phyloP scores from a whole-genome alignment of 2,888 invertebrate genomes.

The Eupithecia pulchellata region DNA sequence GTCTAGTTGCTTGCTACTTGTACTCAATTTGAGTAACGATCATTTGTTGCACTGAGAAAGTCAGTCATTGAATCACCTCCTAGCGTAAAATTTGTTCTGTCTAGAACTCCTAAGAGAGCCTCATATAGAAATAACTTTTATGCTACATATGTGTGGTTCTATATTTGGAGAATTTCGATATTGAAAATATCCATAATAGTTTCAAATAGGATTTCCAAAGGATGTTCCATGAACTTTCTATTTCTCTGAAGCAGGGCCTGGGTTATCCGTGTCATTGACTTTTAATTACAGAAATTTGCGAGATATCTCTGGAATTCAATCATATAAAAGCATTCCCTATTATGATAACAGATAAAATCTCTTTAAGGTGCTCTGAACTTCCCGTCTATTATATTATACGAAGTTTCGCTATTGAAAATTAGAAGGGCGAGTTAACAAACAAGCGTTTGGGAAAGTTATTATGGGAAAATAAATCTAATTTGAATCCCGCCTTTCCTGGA shows the following conservation, averaged over 20 bases:
- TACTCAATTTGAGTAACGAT: neutral
- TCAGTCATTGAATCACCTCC: too few species aligned
- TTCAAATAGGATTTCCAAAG: neutral
- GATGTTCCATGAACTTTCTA: too few species aligned
- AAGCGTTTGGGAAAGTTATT: conserved; percentile 22
- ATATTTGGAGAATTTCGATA: neutral
- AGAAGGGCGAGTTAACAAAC: conserved; percentile 25
- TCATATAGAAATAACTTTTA: too few species aligned
- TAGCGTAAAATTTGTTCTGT: too few species aligned
- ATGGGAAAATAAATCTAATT: conserved; percentile 20
- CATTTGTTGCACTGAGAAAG: neutral
- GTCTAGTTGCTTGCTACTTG: neutral
- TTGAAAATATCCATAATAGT: neutral
- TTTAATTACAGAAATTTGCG: conserved; percentile 36
- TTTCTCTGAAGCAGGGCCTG: neutral
- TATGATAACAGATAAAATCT: conserved; percentile 38
- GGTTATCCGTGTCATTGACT: conserved; percentile 41
- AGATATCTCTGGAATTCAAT: conserved; percentile 31
- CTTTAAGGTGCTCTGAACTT: conserved; percentile 22
- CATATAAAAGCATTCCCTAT: conserved; percentile 25
- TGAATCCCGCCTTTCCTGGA: conserved; percentile 16
- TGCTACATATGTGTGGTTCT: too few species aligned
- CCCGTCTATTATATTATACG: conserved; percentile 17
- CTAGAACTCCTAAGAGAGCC: too few species aligned
- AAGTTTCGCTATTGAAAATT: conserved; percentile 22